A percentile compares a stretch with the other conserved stretches of the same genome.
Evolutionary conservation across 2,797 vertebrate genomes (phyloP).

Genomic region (Fistularia commersonii): DNA sequence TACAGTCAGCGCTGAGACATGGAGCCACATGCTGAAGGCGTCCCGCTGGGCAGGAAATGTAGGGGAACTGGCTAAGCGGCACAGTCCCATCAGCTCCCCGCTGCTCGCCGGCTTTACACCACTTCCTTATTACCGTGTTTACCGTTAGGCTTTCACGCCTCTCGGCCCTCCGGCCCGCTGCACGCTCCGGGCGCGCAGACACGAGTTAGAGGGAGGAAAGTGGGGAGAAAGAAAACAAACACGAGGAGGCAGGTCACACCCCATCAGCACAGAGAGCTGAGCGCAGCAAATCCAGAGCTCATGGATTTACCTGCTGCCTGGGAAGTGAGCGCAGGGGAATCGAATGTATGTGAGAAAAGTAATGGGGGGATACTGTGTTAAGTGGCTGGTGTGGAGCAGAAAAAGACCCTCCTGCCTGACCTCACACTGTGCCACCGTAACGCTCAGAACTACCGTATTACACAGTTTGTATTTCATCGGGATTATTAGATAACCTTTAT

Average conservation of each 20-base stretch:
- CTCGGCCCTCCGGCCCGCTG: constrained; percentile 56
- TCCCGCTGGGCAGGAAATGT: constrained; percentile 94
- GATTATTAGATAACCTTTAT: constrained; percentile 63
- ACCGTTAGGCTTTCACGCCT: constrained; percentile 88
- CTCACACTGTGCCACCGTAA: constrained; percentile 31
- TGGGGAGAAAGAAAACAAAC: constrained; percentile 71
- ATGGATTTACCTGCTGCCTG: constrained; percentile 55
- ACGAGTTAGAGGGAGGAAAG: constrained; percentile 33
- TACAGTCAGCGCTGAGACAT: constrained; percentile 60
- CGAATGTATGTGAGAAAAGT: too few species aligned
- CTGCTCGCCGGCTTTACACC: constrained; percentile 90
- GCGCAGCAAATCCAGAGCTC: constrained; percentile 47
- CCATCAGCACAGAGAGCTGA: constrained; percentile 53
- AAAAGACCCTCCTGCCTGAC: constrained; percentile 22
- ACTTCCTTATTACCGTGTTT: constrained; percentile 92
- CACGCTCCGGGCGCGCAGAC: constrained; percentile 58
- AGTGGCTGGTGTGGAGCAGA: constrained; percentile 40
- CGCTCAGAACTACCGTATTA: constrained; percentile 57
- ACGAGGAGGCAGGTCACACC: constrained; percentile 68
- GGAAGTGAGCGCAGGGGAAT: constrained; percentile 38
- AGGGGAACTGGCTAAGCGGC: constrained; percentile 88
- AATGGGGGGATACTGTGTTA: too few species aligned
- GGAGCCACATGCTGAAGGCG: constrained; percentile 80
- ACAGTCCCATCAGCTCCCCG: constrained; percentile 87
- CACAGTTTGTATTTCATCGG: constrained; percentile 62